Evolutionary conservation across 2,797 vertebrate species (phyloP), one percentile per base, ranked within the genome.

Genomic region (Falco columbarius): DNA sequence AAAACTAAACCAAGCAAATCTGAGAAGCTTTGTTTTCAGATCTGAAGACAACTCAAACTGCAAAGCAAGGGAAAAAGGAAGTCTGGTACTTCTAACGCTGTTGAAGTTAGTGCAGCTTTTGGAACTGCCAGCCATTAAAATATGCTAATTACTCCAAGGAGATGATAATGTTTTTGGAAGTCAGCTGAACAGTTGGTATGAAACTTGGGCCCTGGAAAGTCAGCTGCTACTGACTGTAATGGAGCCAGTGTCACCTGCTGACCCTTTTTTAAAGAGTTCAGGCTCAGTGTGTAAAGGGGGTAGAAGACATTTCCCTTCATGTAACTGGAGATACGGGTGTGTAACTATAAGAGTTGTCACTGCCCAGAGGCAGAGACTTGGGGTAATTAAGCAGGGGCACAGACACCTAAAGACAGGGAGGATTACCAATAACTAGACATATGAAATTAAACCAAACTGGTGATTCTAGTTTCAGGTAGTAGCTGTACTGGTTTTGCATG

Each of bases 381-480:
- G 67, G 32, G 32, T 96, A 91, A 95, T 97, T 93, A 96, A 74
- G 84, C 62, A 88, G 77, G 36, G 67, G 40, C 46, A 71, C 73
- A 85, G 83, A 94, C 94, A 95, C 59, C 83, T 74, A 49, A 66
- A 90, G 91, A 93, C 87, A 81, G 84, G 89, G 77, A 94, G 49
- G 46, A 74, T 93, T 66, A 56, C 80, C 82, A 90, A 91, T 86
- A 96, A 82, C 72, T 72, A 94, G 90, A 63, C 81, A 17, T 17
- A 55, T 0, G 12, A 58, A 90, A 86, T 90, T 95, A 88, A 86
- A 94, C 68, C 87, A 65, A 77, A 92, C 94, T 93, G 93, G 95
- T 96, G 94, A 47, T 89, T 96, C 90, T 93, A 18, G 89, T 97
- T 97, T 74, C 38, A 77, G 46, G 86, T 61, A 91, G 89, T 87